Percentiles rank a stretch among this genome's conserved stretches.
These are phyloP conservation scores for Natator depressus DNA, from an alignment of 2,113 vertebrate genomes.

Conservation along the genomic window DNA sequence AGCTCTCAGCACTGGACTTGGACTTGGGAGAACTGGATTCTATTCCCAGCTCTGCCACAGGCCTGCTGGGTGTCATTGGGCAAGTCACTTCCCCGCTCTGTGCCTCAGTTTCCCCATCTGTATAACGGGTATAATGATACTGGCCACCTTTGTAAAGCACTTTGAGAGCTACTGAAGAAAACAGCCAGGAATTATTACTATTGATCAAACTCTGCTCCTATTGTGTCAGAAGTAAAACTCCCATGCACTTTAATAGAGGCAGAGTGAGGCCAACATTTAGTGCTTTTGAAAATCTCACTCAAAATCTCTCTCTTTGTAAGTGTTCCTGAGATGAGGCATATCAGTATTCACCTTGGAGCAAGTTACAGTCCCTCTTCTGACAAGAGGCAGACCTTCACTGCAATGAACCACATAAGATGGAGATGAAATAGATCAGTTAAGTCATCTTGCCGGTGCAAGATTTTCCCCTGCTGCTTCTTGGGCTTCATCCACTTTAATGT, in stretches of 20 bases:
- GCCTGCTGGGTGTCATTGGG: neutral
- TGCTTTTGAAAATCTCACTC: neutral
- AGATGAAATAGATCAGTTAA: neutral
- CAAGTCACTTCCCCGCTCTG: neutral
- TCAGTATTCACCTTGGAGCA: neutral
- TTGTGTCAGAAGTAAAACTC: neutral
- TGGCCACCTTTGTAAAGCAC: neutral
- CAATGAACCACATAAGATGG: neutral
- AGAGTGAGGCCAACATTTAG: neutral
- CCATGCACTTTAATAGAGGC: neutral
- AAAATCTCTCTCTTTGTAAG: neutral
- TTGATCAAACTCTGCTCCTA: neutral
- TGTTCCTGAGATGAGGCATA: neutral
- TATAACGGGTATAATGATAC: neutral
- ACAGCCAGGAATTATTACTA: neutral
- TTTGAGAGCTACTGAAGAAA: neutral
- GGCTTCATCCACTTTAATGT: neutral
- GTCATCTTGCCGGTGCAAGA: neutral
- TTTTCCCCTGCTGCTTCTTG: neutral
- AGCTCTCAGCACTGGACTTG: constrained; percentile 2
- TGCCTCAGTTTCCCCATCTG: constrained; percentile 43
- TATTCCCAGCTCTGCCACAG: neutral
- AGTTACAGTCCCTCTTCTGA: neutral
- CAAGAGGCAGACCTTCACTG: neutral
- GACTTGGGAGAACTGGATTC: neutral